Percentiles rank a stretch among this genome's conserved stretches.
These are phyloP conservation scores for Helicoverpa armigera DNA, from an alignment of 1,140 invertebrate genomes.

Conservation along the genomic window DNA sequence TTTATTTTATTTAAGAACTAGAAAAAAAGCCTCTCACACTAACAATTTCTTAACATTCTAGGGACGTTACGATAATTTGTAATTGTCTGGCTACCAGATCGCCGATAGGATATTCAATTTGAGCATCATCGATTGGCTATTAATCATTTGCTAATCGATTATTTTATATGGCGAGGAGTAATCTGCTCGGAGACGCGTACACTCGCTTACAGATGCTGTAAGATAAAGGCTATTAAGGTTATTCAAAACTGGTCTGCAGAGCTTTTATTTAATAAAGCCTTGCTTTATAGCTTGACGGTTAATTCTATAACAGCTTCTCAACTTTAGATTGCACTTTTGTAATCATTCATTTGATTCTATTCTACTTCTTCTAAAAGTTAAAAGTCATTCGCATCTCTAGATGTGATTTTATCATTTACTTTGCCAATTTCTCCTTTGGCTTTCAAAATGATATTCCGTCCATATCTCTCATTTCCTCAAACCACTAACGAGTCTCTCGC, in stretches of 20 bases:
- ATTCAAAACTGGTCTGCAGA: constrained; percentile 2
- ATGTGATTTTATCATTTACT: too few relatives aligned
- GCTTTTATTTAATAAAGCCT: background rate
- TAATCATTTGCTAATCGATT: constrained; percentile 51
- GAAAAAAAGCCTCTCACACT: background rate
- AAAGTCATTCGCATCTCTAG: too few relatives aligned
- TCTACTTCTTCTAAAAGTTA: too few relatives aligned
- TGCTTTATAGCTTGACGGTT: background rate
- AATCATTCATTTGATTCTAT: too few relatives aligned
- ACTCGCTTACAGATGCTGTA: constrained; percentile 3
- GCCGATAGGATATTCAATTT: constrained; percentile 51
- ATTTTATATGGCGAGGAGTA: constrained; percentile 24
- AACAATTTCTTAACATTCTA: constrained; percentile 12
- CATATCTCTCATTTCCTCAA: constrained; percentile 5
- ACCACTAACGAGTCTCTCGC: constrained; percentile 4
- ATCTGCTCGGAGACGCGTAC: constrained; percentile 30
- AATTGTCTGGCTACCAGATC: constrained; percentile 41
- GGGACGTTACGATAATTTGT: constrained; percentile 40
- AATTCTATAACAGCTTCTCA: background rate
- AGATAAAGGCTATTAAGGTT: constrained; percentile 4
- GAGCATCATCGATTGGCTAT: constrained; percentile 38
- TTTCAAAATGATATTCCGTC: background rate
- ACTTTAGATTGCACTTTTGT: background rate
- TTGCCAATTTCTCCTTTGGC: too few relatives aligned
- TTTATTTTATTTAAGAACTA: too few relatives aligned